These are phyloP conservation scores for Cancer borealis DNA, from an alignment of 2,888 invertebrate genomes.

Conservation along the genomic window DNA sequence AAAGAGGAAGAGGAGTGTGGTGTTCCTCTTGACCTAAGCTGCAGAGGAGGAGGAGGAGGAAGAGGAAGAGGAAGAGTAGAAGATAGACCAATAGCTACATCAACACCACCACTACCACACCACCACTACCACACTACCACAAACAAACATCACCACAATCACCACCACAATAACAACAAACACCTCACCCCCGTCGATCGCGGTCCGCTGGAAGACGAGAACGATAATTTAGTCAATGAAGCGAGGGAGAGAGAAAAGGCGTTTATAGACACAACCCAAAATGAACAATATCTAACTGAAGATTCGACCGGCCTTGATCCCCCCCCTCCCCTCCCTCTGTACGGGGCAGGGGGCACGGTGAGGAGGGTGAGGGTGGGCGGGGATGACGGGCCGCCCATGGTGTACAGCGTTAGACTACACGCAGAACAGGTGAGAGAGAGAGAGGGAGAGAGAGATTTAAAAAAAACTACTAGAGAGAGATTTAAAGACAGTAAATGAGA, in stretches of 20 bases:
- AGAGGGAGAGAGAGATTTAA: not conserved
- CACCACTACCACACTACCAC: not conserved
- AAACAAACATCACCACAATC: not conserved
- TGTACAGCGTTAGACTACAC: conserved; percentile 71
- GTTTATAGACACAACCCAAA: conserved; percentile 73
- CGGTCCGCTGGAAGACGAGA: conserved; percentile 72
- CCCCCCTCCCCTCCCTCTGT: conserved; percentile 72
- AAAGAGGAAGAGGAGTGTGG: conserved; percentile 40
- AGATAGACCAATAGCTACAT: not conserved
- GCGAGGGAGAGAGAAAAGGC: conserved; percentile 74
- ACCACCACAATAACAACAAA: not conserved
- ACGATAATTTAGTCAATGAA: conserved; percentile 76
- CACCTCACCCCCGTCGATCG: conserved; percentile 49
- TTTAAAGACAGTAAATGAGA: no score
- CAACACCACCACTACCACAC: not conserved
- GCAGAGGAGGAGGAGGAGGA: conserved; percentile 44
- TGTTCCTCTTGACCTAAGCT: conserved; percentile 72
- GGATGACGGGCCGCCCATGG: conserved; percentile 73
- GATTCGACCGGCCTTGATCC: conserved; percentile 76
- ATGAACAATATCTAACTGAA: conserved; percentile 72
- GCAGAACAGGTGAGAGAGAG: conserved; percentile 52
- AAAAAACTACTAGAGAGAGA: no score
- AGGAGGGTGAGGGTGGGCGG: conserved; percentile 59
- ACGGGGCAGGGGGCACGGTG: conserved; percentile 57
- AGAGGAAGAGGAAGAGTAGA: not conserved